These are phyloP conservation scores for Eidolon dupreanum DNA, from an alignment of 2,797 vertebrate genomes.

Conservation along the genomic window DNA sequence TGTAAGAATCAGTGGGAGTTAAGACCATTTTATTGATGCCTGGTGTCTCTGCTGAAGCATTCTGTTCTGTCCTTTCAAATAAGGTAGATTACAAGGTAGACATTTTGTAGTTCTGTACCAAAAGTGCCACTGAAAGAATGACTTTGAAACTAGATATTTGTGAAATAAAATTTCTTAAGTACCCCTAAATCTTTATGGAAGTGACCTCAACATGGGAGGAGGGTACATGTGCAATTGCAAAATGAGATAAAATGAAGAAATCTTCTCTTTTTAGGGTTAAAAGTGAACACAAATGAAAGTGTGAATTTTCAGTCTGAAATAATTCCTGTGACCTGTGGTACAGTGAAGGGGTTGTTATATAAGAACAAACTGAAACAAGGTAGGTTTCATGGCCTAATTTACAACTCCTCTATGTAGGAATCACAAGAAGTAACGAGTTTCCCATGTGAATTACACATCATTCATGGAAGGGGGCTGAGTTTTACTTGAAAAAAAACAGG, in stretches of 20 bases:
- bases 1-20: not conserved
- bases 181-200: not conserved
- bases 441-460: not conserved
- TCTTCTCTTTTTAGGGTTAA: constrained; percentile 56
- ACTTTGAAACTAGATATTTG: not conserved
- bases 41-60: not conserved
- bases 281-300: accelerated
- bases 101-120: not conserved
- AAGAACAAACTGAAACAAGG: constrained; percentile 45
- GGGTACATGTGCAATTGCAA: not conserved
- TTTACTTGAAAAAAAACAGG: not conserved
- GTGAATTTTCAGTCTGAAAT: not conserved
- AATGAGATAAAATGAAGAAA: not conserved
- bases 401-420: not conserved
- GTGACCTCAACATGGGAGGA: not conserved
- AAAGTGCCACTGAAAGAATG: not conserved
- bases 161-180: not conserved
- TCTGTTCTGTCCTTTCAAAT: not conserved
- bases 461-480: not conserved
- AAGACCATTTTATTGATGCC: not conserved
- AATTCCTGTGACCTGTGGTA: constrained; percentile 56
- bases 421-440: not conserved
- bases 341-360: not conserved
- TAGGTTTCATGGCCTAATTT: not conserved
- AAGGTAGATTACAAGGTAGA: not conserved